These are phyloP conservation scores for Phaetusa simplex DNA, from an alignment of 2,113 vertebrate genomes.

Conservation along the genomic window DNA sequence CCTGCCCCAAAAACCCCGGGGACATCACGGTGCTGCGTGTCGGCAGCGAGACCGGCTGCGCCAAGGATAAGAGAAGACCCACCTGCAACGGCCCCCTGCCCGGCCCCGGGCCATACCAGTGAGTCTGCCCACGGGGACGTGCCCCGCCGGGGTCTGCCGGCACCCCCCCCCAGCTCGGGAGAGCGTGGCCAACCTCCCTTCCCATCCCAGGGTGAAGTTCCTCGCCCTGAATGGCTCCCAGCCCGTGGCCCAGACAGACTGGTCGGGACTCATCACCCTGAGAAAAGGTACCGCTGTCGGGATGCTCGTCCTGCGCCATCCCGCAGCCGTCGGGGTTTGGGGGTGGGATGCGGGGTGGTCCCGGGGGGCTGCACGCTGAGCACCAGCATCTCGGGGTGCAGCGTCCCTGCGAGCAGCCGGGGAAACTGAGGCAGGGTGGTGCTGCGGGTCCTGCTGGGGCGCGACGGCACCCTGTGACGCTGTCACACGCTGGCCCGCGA, in stretches of 20 bases:
- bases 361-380: neutral
- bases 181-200: neutral
- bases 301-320: accelerated
- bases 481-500: accelerated
- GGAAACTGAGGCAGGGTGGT: neutral
- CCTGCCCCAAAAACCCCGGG: accelerated
- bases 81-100: slow-evolving; percentile 75
- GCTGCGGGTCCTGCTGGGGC: neutral
- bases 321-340: accelerated
- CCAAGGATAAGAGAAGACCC: accelerated
- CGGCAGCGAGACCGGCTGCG: slow-evolving; percentile 57
- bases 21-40: slow-evolving; percentile 63
- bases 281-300: slow-evolving; percentile 25
- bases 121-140: neutral
- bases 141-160: neutral
- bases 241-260: neutral
- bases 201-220: slow-evolving; percentile 71
- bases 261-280: slow-evolving; percentile 5
- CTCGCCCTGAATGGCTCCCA: neutral
- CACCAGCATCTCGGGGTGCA: neutral
- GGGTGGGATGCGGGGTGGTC: neutral
- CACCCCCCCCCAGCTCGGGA: neutral
- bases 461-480: accelerated
- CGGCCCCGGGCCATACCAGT: slow-evolving; percentile 58
- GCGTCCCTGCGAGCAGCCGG: neutral